These are phyloP conservation scores for Enteromius trimaculatus DNA, from an alignment of 2,797 vertebrate species.

Conservation along the genomic window DNA sequence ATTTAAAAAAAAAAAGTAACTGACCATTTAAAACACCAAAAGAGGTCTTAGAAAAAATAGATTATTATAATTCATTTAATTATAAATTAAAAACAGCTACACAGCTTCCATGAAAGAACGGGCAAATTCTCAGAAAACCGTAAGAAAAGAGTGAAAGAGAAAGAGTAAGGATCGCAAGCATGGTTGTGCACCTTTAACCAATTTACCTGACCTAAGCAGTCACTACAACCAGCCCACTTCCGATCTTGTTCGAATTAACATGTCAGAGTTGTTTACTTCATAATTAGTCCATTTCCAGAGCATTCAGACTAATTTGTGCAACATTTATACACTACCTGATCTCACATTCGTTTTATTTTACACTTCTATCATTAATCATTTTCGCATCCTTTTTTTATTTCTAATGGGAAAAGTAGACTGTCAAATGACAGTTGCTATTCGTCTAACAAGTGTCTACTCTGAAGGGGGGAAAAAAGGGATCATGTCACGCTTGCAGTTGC, in stretches of 20 bases:
- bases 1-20: neutral
- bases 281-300: neutral
- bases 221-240: slow-evolving; percentile 21
- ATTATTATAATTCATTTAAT: neutral
- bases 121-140: neutral
- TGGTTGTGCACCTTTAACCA: slow-evolving; percentile 15
- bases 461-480: neutral
- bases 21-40: neutral
- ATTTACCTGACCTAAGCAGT: slow-evolving; percentile 13
- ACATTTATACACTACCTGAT: neutral
- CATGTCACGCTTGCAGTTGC: neutral
- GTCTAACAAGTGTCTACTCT: neutral
- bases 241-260: neutral
- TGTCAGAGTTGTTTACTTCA: slow-evolving; percentile 2
- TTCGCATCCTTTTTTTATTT: neutral
- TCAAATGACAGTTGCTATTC: slow-evolving; percentile 26
- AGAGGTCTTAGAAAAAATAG: neutral
- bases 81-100: neutral
- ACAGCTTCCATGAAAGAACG: neutral
- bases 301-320: neutral
- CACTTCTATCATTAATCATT: neutral
- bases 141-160: neutral
- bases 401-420: neutral
- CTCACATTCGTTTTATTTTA: neutral
- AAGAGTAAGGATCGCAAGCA: neutral